phyloP scores from a whole-genome alignment of 1,140 invertebrate genomes.

The Heliconius eleuchia region DNA sequence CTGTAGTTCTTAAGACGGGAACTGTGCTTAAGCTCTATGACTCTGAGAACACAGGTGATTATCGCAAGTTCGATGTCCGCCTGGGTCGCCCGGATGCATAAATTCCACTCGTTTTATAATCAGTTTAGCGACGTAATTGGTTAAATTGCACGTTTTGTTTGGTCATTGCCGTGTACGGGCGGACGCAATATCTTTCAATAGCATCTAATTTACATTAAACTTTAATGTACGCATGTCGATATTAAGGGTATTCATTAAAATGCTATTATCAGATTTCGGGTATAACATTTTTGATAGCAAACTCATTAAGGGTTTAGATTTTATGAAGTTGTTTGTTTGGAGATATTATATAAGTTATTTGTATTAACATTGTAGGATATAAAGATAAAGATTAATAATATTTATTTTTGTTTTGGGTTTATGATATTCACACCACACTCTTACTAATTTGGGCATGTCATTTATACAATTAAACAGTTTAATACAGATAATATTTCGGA shows the following conservation, averaged over 20 bases:
- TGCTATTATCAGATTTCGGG: background rate
- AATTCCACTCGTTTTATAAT: slow-evolving; percentile 60
- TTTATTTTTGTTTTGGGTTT: too few relatives aligned
- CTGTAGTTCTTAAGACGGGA: slow-evolving; percentile 16
- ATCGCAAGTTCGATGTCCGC: slow-evolving; percentile 19
- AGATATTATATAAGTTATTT: background rate
- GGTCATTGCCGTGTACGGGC: slow-evolving; percentile 40
- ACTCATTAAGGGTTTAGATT: background rate
- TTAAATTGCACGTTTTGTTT: slow-evolving; percentile 55
- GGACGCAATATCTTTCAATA: slow-evolving; percentile 34
- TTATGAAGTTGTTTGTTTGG: too few relatives aligned
- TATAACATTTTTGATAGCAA: background rate
- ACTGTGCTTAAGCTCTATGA: slow-evolving; percentile 30
- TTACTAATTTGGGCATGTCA: too few relatives aligned
- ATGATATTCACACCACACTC: too few relatives aligned
- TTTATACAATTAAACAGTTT: too few relatives aligned
- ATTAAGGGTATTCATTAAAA: background rate
- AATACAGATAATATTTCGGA: too few relatives aligned
- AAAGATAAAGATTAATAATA: background rate
- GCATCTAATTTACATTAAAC: slow-evolving; percentile 39
- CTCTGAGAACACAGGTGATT: slow-evolving; percentile 37
- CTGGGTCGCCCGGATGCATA: slow-evolving; percentile 49
- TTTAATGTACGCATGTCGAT: slow-evolving; percentile 14
- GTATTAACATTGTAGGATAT: background rate
- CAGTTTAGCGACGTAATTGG: slow-evolving; percentile 56